Evolutionary conservation across 2,113 vertebrate species (phyloP), one percentile per base, ranked within the genome.

Genomic region (Melanerpes aurifrons): DNA sequence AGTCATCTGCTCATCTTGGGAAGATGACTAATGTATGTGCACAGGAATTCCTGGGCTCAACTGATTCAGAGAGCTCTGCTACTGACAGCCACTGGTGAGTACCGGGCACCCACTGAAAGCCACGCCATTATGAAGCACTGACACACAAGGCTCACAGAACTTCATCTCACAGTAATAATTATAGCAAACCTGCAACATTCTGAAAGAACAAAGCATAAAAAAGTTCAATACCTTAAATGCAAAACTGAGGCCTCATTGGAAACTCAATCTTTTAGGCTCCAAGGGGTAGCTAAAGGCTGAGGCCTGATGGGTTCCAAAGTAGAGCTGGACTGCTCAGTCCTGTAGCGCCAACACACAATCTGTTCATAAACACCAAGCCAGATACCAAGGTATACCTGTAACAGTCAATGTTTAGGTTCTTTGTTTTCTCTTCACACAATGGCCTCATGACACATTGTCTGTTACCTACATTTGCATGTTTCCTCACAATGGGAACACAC

Each of bases 111-210:
- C 40, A 7, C 21, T 9, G 26, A 58, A 47, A 83, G 53, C 29
- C 3, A 10, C 1, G 2, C 19, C 14, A 2, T 28, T 16, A 17
- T 5, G 1, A 47, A n/a, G 12, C 15, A 35, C 26, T 5, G 11
- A 43, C 7, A 22, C 15, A 77, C n/a, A n/a, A 80, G 47, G 13
- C 57, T 19, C 16, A 6, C 2, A 1, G 75, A 54, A 10, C 19
- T 15, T 56, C 3, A 0, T 68, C 28, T 45, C 13, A 29, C 37
- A 86, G 28, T 15, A 63, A 37, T 40, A 53, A 64, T 24, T 48
- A 21, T 0, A 81, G 26, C 9, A 73, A 59, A 57, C 24, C 5
- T 4, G 4, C 2, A 73, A 84, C 32, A 62, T 50, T 62, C 22
- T 57, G 17, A 31, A 79, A 73, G 35, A 86, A 40, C 1, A 29